Conservation (phyloP, 2,113 vertebrate species). For the Carassius gibelio region DNA sequence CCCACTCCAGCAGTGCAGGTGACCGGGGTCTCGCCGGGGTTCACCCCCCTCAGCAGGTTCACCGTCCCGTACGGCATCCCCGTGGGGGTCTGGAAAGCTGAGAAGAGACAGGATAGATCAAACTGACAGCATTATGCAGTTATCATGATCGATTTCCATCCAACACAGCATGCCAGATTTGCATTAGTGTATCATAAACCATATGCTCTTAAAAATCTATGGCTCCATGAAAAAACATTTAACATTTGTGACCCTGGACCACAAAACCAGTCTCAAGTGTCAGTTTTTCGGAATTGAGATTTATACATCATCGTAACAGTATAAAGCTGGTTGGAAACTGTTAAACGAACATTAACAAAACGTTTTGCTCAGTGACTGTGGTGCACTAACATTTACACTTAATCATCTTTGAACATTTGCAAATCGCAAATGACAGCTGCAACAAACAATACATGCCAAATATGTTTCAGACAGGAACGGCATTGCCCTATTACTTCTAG, state of each 20-base stretch:
- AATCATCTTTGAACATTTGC: too few species aligned
- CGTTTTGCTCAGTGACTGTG: too few species aligned
- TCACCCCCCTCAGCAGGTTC: constrained; percentile 90
- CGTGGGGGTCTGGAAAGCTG: constrained; percentile 94
- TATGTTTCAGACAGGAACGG: not conserved
- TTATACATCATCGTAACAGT: too few species aligned
- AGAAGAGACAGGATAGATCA: not conserved
- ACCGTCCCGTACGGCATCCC: constrained; percentile 98
- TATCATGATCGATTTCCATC: not conserved
- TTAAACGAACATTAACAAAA: too few species aligned
- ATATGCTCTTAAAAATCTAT: not conserved
- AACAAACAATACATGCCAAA: not conserved
- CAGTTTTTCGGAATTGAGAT: too few species aligned
- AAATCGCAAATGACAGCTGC: not conserved
- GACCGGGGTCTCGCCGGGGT: constrained; percentile 90
- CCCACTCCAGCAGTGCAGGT: constrained; percentile 96
- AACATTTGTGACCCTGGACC: too few species aligned
- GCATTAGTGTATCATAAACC: too few species aligned
- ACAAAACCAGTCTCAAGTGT: too few species aligned
- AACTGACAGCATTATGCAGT: not conserved
- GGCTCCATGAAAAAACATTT: too few species aligned
- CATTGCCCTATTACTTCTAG: not conserved
- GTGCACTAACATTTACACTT: too few species aligned
- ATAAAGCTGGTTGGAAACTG: too few species aligned
- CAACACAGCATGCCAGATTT: too few species aligned